Base-by-base conservation (phyloP, 37 sponge, comb jelly and placozoan species). In the Corticium candelabrum region DNA sequence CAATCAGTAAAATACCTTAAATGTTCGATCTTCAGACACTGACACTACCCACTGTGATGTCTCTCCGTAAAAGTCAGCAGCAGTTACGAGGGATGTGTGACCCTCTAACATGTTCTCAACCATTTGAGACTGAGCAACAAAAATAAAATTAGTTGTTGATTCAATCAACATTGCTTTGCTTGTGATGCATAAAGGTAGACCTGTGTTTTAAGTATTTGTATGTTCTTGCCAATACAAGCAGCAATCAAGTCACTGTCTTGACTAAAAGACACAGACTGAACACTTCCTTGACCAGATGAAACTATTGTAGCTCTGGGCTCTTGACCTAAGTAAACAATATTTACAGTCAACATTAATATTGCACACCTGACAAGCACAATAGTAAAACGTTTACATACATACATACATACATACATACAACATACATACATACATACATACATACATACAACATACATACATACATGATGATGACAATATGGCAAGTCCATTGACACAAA, bases 11-110 rank as follows among this genome's bases (percentile, higher is more conserved):
- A n/a, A n/a, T 38, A 91, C 92, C 85, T 89, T 89, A 39, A 86
- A 92, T 0, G 93, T 92, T 38, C 93, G 76, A 78, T 92, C 93
- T 74, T 92, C 87, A 5, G 89, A 83, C 4, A 74, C 70, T 2
- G 89, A 84, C 68, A 89, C 74, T 30, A 92, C 37, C 1, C 34
- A 57, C 5, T 30, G n/a, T 1, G 81, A 34, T 27, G 38, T 37
- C 36, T 40, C 32, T 39, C 78, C 34, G n/a, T 57, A 62, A 37
- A 89, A 86, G 34, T 27, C n/a, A 41, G 81, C 82, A 39, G 57
- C 71, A 35, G 82, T 85, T 30, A 91, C 76, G 34, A 67, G 41
- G 29, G 68, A 74, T 41, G 77, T 76, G 77, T 91, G 91, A 27
- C 88, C 91, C 33, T 36, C 29, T 1, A 91, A 67, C 33, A 84